Evolutionary conservation across 2,797 vertebrate genomes (phyloP), one percentile per base, ranked within the genome.

Genomic region (Toxotes lorentzi): DNA sequence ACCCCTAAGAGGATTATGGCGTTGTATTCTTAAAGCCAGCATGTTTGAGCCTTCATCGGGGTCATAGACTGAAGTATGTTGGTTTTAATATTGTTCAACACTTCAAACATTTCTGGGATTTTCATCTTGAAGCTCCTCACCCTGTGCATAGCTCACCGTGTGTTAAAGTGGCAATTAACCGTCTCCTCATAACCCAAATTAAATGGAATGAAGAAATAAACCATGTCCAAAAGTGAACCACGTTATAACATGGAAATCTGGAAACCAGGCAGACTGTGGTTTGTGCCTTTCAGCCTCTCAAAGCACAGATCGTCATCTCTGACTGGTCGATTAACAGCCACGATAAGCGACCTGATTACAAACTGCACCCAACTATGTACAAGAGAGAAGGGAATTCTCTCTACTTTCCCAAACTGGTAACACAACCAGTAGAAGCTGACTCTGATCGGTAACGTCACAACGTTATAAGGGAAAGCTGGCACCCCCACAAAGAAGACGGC

Each of bases 161-260:
- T 40, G 56, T 38, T 23, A 27, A 77, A 48, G 6, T 54, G 32
- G 65, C 74, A 70, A 57, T 61, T 57, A 84, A 83, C 78, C 3
- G 4, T 73, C 64, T 82, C 47, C 66, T 61, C 13, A 8, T 63
- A n/a, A 40, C 23, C 54, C 41, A 79, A 74, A 63, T 70, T 4
- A 56, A 58, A 38, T 48, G 59, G 57, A 84, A 64, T 34, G 13
- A 76, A 60, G 24, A 40, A 64, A 75, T 14, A 58, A 65, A 40
- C 27, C 1, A 41, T 7, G 43, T 60, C 5, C 1, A 67, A 60
- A 63, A 50, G 30, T 61, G 53, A 34, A 78, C 50, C 66, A 51
- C 1, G 16, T 38, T 30, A 47, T 68, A 21, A 70, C 54, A 34
- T 0, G 0, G 23, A 43, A 50, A 64, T 59, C 57, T 74, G 43